Evolutionary conservation across 1,140 invertebrate species (phyloP).

Genomic region (Drosophila pectinifera): DNA sequence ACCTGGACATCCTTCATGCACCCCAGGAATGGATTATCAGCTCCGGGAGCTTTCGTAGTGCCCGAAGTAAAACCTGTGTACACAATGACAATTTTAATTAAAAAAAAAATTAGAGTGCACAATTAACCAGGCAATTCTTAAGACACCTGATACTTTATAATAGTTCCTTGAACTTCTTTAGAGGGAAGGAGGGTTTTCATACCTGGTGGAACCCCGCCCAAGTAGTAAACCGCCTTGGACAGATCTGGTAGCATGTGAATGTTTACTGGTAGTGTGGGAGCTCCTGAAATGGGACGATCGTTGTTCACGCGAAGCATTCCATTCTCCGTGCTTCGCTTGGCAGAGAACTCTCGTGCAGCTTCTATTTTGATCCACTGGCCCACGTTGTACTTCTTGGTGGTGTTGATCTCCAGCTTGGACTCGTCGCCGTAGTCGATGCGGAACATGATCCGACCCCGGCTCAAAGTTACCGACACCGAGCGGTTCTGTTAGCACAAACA

Average conservation of each 20-base stretch:
- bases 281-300: conserved; percentile 88
- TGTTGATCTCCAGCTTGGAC: conserved; percentile 88
- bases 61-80: conserved; percentile 73
- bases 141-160: not conserved
- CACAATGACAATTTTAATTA: no score
- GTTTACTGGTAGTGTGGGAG: conserved; percentile 87
- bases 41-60: conserved; percentile 82
- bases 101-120: no score
- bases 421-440: conserved; percentile 89
- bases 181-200: no score
- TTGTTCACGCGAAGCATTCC: conserved; percentile 90
- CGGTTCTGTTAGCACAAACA: conserved; percentile 87
- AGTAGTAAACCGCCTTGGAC: conserved; percentile 88
- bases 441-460: conserved; percentile 91
- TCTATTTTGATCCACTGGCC: conserved; percentile 92
- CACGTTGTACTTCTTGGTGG: conserved; percentile 91
- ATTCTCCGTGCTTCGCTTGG: conserved; percentile 86
- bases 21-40: conserved; percentile 89
- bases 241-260: conserved; percentile 88
- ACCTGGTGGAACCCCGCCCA: conserved; percentile 93
- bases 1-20: conserved; percentile 93
- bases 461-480: conserved; percentile 91
- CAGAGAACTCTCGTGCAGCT: conserved; percentile 87
- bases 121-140: not conserved
- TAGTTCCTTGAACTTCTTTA: no score